Base-by-base conservation (phyloP, 2,888 invertebrate genomes). In the Sarcophaga variegata region DNA sequence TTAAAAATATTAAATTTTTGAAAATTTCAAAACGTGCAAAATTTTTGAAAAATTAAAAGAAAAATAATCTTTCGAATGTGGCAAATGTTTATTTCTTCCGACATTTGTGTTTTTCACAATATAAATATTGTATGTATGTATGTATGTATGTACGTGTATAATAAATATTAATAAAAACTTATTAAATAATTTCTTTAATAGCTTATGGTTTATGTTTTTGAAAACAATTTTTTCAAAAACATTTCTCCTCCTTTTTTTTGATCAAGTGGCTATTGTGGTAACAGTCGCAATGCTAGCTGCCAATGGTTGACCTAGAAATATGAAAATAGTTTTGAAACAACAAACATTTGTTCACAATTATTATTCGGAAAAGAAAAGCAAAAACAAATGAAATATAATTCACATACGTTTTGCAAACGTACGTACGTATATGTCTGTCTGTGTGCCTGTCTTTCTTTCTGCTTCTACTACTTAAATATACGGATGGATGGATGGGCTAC, bases 221-320 rank as follows among this genome's bases (percentile, higher is more conserved):
- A 54, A 54, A 54, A 54, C 14, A 0, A 54, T 37, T 8, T 37
- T 37, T 37, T 37, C 2, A 37, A 37, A 37, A 37, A 37, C 37
- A 37, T 37, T 37, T 37, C 37, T 37, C 37, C 37, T 37, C 37
- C 37, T 37, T 37, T 37, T 37, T 54, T 54, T 54, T 12, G 17
- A 54, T 54, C 54, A 54, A 54, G 54, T 54, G 54, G 12, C 17
- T 17, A 54, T 54, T 54, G 54, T 1, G 54, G 54, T 54, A 54
- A 17, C 54, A 17, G 17, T 54, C 14, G 54, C 17, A 8, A 1
- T 17, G 27, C 11, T 72, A 59, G 54, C 67, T 37, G 60, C 67
- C 10, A 49, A 49, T 67, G 49, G 77, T 14, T 83, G 86, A 83
- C 83, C 83, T 83, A 83, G 83, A 86, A 86, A 78, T 78, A 75